Percentiles rank a stretch among this genome's conserved stretches.
These are phyloP conservation scores for Herpetotheres cachinnans DNA, from an alignment of 2,113 vertebrate genomes.

Conservation along the genomic window DNA sequence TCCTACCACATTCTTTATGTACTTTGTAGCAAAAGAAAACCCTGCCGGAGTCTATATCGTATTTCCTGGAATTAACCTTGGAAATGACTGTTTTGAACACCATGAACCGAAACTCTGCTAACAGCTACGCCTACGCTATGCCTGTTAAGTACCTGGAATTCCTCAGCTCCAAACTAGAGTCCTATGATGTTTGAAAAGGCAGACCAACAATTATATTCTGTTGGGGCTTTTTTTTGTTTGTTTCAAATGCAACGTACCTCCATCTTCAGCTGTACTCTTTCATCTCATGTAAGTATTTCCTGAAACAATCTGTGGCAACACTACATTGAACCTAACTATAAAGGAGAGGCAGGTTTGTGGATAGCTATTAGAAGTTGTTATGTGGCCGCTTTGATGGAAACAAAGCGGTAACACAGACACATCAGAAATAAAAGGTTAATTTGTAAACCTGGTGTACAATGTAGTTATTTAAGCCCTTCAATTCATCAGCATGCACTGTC, in stretches of 20 bases:
- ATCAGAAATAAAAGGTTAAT: background rate
- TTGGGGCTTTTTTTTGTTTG: background rate
- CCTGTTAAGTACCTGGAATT: background rate
- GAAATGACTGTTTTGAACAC: background rate
- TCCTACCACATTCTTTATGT: background rate
- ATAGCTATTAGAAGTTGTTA: background rate
- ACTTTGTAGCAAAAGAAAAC: background rate
- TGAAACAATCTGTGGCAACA: background rate
- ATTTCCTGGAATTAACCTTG: background rate
- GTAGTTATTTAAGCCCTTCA: background rate
- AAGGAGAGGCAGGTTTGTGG: background rate
- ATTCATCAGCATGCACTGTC: background rate
- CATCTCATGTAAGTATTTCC: background rate
- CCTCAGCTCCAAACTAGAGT: background rate
- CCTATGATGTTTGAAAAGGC: background rate
- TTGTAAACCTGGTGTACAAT: background rate
- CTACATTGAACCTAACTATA: background rate
- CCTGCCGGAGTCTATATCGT: background rate
- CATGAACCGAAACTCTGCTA: background rate
- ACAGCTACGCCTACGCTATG: rapidly evolving
- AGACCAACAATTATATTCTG: background rate
- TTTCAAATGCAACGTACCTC: background rate
- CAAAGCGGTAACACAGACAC: background rate
- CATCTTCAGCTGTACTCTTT: background rate
- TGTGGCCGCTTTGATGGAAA: background rate